Conservation (phyloP, 2,888 invertebrate species). For the Xanthia icteritia region DNA sequence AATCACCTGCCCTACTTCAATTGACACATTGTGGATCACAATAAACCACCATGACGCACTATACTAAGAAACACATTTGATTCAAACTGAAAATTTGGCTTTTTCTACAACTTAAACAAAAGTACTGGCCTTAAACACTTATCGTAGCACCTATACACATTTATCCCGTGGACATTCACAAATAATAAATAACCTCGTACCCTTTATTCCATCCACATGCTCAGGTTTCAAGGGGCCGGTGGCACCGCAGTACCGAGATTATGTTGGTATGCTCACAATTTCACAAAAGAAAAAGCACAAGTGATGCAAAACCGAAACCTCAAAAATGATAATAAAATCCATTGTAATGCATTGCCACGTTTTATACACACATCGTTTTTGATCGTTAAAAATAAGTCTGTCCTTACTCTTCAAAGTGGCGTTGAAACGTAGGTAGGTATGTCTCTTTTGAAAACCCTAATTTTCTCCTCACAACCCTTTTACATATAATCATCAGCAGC, state of each 20-base stretch:
- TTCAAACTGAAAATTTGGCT: not conserved
- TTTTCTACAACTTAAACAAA: not conserved
- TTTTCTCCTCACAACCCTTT: not conserved
- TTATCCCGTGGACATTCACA: not conserved
- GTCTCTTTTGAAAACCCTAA: not conserved
- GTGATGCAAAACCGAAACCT: slow-evolving; percentile 54
- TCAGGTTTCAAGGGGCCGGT: slow-evolving; percentile 40
- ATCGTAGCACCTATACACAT: not conserved
- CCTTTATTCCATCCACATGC: slow-evolving; percentile 27
- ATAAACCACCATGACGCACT: slow-evolving; percentile 30
- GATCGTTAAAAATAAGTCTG: slow-evolving; percentile 9
- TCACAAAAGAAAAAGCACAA: slow-evolving; percentile 46
- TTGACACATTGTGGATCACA: slow-evolving; percentile 38
- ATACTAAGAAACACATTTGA: slow-evolving; percentile 8
- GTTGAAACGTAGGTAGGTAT: not conserved
- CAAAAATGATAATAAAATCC: slow-evolving; percentile 49
- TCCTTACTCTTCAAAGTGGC: too few relatives aligned
- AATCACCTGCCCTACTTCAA: slow-evolving; percentile 54
- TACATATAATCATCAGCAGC: not conserved
- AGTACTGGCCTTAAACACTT: not conserved
- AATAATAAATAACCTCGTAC: slow-evolving; percentile 31
- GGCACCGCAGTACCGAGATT: slow-evolving; percentile 38
- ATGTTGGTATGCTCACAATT: slow-evolving; percentile 56
- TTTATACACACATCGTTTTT: slow-evolving; percentile 34
- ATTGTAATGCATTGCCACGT: slow-evolving; percentile 44